phyloP scores from a whole-genome alignment of 2,888 invertebrate genomes.

The Lycaena phlaeas region DNA sequence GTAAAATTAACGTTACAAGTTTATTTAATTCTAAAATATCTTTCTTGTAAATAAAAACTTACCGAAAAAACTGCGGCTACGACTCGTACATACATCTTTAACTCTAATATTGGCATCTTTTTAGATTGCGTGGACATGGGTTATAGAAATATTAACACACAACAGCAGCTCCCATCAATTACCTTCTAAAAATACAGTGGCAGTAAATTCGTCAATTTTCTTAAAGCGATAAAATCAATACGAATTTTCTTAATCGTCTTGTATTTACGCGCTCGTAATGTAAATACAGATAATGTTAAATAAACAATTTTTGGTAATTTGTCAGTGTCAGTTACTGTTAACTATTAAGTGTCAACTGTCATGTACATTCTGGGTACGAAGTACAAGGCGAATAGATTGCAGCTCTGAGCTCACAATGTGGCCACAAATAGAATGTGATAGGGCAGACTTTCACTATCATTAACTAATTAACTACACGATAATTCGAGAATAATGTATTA shows the following conservation, averaged over 20 bases:
- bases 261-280: neutral
- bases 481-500: no score
- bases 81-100: constrained; percentile 52
- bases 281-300: neutral
- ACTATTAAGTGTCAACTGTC: no score
- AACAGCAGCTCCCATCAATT: neutral
- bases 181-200: neutral
- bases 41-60: constrained; percentile 33
- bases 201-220: neutral
- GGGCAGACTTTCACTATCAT: no score
- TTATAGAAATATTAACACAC: neutral
- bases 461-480: no score
- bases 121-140: constrained; percentile 53
- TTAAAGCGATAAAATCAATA: neutral
- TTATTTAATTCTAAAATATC: no score
- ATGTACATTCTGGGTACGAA: no score
- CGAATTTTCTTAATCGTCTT: neutral
- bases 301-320: neutral
- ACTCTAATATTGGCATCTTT: constrained; percentile 51
- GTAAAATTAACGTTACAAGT: no score
- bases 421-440: no score
- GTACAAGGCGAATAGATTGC: no score
- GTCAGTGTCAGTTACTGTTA: constrained; percentile 11
- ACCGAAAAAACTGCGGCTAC: constrained; percentile 60
- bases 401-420: no score